Evolutionary conservation across 2,113 vertebrate species (phyloP), one percentile per base, ranked within the genome.

Genomic region (Sinosuthora webbiana): DNA sequence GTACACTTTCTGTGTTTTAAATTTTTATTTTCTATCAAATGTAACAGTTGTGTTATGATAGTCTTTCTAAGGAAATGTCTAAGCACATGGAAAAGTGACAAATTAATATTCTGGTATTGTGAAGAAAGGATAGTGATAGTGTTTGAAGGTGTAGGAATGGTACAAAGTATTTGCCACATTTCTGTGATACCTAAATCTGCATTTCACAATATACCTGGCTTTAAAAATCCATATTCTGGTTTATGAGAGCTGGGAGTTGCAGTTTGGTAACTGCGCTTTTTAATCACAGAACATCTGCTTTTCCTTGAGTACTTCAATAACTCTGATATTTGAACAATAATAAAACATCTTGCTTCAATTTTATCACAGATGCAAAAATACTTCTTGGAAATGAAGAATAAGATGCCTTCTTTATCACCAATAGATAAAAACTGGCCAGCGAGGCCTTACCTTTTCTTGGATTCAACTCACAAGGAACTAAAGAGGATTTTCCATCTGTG

Each of bases 401-500:
- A 97, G 85, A 93, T 99, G 98, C 99, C 99, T 86, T 99, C 99
- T 93, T 98, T 99, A 98, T 99, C 99, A 11, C 99, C 99, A n/a
- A 89, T 99, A 86, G 99, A 99, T 96, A 98, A 98, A 96, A 99
- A 97, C 88, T 99, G 99, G 99, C 99, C 99, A 13, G 93, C 97
- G 1, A 98, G 98, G 94, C 99, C 98, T 57, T 99, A 99, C 97
- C 92, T 98, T 37, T 99, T 99, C 97, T 97, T 99, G 97, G 99
- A 99, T 69, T 97, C 98, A 39, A 98, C 98, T 77, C 99, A 99
- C 96, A 98, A 98, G 60, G 98, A 99, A 57, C 98, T 99, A 47
- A 98, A 98, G 91, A 98, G 98, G 90, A 99, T 99, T 97, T 99
- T 99, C 97, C 99, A 99, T 92, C 97, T 99, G 93, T 99, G 99